Evolutionary conservation across 1,140 invertebrate species (phyloP), one percentile per base, ranked within the genome.

Genomic region (Pogonomyrmex californicus): DNA sequence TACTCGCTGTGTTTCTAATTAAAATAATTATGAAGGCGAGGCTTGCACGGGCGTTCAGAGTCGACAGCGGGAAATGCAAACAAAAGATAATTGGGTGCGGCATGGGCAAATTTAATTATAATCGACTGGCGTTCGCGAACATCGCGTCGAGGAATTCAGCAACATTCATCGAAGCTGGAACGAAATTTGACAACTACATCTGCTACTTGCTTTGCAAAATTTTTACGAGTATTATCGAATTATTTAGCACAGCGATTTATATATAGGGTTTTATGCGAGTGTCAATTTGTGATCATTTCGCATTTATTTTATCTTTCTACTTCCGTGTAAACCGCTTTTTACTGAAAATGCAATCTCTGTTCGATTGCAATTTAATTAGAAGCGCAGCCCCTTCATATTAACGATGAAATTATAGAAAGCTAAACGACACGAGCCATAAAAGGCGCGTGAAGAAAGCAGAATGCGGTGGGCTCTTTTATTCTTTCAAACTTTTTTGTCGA

Each of bases 11-110:
- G 44, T 86, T 86, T 82, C 85, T 86, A 86, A 86, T 86, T 82
- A 86, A 86, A 86, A 86, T 77, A 86, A 82, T 86, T 86, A 86
- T 86, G 60, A 86, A 81, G 75, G 30, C 51, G 38, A 30, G 17
- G 5, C 65, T 62, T 47, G 47, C 51, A 10, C 65, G 9, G 6
- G 23, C 66, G 30, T 38, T 33, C 36, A 6, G 33, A 81, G 44
- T 70, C 77, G 77, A 36, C 54, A 17, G 62, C 65, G 49, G 75
- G 54, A 79, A 58, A 82, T 33, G 51, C 77, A 86, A 86, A 86
- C 85, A 62, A 82, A 86, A 86, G 85, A 86, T 86, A 82, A 86
- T 86, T 86, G 77, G 63, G 56, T 82, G 36, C 23, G 44, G 49
- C 47, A 9, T 73, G 82, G 60, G 47, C 54, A 70, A 81, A 71